Evolutionary conservation across 2,797 vertebrate genomes (phyloP).

Genomic region (Balearica regulorum): DNA sequence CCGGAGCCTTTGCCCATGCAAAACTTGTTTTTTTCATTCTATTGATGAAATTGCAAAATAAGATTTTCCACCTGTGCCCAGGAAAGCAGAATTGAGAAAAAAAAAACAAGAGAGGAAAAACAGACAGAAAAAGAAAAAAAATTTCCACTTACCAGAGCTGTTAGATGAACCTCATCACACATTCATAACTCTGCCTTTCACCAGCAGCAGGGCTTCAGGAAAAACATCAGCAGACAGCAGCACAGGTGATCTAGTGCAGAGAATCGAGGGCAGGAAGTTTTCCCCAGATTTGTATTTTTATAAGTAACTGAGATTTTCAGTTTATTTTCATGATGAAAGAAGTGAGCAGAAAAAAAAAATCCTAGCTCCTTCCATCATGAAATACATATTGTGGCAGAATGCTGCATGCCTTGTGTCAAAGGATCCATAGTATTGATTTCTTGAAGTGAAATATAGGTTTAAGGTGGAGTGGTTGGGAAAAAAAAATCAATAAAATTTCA

Average conservation of each 20-base stretch:
- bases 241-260: neutral
- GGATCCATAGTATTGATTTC: constrained; percentile 66
- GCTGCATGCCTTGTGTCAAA: constrained; percentile 52
- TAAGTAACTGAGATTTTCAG: neutral
- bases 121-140: neutral
- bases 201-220: neutral
- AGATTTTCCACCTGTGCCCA: neutral
- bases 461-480: constrained; percentile 41
- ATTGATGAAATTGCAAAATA: neutral
- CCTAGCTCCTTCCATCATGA: neutral
- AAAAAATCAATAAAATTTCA: constrained; percentile 64
- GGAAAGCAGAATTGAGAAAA: neutral
- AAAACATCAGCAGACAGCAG: neutral
- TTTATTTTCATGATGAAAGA: neutral
- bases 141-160: neutral
- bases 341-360: neutral
- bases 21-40: neutral
- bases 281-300: neutral
- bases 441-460: constrained; percentile 69
- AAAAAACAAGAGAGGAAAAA: neutral
- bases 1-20: neutral
- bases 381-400: constrained; percentile 40
- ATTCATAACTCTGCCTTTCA: neutral
- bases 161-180: neutral
- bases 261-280: constrained; percentile 18